A percentile compares a stretch with the other conserved stretches of the same genome.
Conservation (phyloP, 2,888 invertebrate genomes). For the Chydorus sphaericus region DNA sequence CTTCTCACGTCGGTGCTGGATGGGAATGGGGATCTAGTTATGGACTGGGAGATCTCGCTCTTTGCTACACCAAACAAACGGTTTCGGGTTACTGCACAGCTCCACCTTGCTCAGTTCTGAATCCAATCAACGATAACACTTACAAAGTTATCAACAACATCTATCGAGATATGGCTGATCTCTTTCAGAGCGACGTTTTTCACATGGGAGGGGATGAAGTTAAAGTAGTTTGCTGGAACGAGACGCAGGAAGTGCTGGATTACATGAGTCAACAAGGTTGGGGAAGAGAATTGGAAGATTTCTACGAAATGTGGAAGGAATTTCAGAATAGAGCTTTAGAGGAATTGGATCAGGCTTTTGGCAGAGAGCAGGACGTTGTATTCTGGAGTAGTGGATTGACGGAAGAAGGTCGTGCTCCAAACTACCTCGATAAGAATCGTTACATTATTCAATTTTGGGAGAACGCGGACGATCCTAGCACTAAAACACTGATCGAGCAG, state of each 20-base stretch:
- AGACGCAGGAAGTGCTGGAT: conserved; percentile 10
- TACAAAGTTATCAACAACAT: conserved; percentile 14
- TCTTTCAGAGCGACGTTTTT: conserved; percentile 16
- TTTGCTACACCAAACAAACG: conserved; percentile 15
- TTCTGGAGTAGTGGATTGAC: conserved; percentile 21
- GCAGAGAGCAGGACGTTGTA: conserved; percentile 14
- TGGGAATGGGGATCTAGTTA: conserved; percentile 24
- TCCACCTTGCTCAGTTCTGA: conserved; percentile 16
- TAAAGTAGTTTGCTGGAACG: conserved; percentile 12
- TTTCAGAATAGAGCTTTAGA: conserved; percentile 50
- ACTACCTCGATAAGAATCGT: conserved; percentile 17
- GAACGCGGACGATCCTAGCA: conserved; percentile 11
- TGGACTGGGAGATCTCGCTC: conserved; percentile 10
- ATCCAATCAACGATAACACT: conserved; percentile 15
- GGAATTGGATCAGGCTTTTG: conserved; percentile 18
- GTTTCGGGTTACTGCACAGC: conserved; percentile 14
- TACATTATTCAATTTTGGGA: conserved; percentile 21
- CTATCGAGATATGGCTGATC: conserved; percentile 14
- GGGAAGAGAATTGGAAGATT: conserved; percentile 36
- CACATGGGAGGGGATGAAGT: conserved; percentile 19
- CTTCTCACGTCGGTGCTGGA: conserved; percentile 27
- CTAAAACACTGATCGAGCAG: not conserved
- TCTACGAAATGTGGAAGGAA: conserved; percentile 61
- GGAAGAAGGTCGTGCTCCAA: conserved; percentile 14
- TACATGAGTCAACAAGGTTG: conserved; percentile 27